Percentiles rank a stretch among this genome's conserved stretches.
Evolutionary conservation across 2,888 invertebrate species (phyloP).

Genomic region (Spilosoma lubricipeda): DNA sequence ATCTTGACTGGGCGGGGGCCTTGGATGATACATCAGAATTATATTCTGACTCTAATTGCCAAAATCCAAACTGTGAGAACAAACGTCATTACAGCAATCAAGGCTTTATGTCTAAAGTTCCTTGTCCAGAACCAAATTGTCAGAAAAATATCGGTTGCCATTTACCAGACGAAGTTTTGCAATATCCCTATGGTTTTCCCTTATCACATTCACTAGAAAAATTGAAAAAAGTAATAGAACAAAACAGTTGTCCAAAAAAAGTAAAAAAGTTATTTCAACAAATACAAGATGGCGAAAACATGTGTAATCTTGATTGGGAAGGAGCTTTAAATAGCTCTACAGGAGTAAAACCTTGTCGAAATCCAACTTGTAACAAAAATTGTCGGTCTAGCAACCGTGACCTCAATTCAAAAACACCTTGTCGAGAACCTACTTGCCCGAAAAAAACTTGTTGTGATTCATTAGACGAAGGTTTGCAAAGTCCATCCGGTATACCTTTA

Average conservation of each 20-base stretch:
- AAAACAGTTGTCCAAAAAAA: background rate
- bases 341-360: background rate
- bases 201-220: background rate
- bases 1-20: constrained; percentile 1
- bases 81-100: too few relatives aligned
- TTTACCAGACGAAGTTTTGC: background rate
- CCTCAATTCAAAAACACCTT: background rate
- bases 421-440: background rate
- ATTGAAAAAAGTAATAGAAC: background rate
- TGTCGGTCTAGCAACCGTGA: background rate
- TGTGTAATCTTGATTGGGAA: background rate
- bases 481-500: background rate
- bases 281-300: background rate
- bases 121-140: background rate
- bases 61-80: too few relatives aligned
- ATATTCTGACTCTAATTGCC: background rate
- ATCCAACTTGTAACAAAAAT: background rate
- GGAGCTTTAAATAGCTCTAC: background rate
- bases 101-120: background rate
- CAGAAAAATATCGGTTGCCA: background rate
- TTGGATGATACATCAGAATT: background rate
- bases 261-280: background rate
- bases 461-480: background rate
- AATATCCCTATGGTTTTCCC: background rate
- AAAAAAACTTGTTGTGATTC: background rate